A percentile compares a stretch with the other conserved stretches of the same genome.
These are phyloP conservation scores for Samia ricini DNA, from an alignment of 1,140 invertebrate genomes.

Conservation along the genomic window DNA sequence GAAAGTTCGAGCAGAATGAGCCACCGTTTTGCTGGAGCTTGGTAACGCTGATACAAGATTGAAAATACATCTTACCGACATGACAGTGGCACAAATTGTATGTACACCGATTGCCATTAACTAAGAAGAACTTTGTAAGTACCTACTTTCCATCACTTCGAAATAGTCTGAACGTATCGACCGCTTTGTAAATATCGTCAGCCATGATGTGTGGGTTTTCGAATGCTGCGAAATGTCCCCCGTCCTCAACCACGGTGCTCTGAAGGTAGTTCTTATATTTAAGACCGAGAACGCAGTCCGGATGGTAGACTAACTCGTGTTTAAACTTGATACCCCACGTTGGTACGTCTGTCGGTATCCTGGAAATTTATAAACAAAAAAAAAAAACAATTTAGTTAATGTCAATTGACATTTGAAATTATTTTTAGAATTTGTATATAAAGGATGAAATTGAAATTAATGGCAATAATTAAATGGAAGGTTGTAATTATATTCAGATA, in stretches of 20 bases:
- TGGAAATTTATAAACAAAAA: constrained; percentile 32
- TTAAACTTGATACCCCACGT: constrained; percentile 77
- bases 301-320: constrained; percentile 62
- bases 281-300: constrained; percentile 54
- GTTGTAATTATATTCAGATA: too few species aligned
- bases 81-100: too few species aligned
- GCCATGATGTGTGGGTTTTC: constrained; percentile 81
- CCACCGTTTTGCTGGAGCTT: too few species aligned
- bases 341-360: constrained; percentile 71
- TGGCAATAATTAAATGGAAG: too few species aligned
- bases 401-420: not conserved
- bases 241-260: constrained; percentile 66
- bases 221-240: constrained; percentile 83
- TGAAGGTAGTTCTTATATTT: constrained; percentile 74
- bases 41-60: too few species aligned
- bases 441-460: too few species aligned
- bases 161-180: constrained; percentile 41
- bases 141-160: constrained; percentile 9
- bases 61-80: too few species aligned
- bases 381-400: not conserved
- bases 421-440: too few species aligned
- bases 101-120: too few species aligned
- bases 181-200: constrained; percentile 78
- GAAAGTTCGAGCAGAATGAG: too few species aligned
- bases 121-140: too few species aligned